A percentile compares a stretch with the other conserved stretches of the same genome.
phyloP scores from a whole-genome alignment of 2,888 invertebrate species.

The Thymelicus acteon region DNA sequence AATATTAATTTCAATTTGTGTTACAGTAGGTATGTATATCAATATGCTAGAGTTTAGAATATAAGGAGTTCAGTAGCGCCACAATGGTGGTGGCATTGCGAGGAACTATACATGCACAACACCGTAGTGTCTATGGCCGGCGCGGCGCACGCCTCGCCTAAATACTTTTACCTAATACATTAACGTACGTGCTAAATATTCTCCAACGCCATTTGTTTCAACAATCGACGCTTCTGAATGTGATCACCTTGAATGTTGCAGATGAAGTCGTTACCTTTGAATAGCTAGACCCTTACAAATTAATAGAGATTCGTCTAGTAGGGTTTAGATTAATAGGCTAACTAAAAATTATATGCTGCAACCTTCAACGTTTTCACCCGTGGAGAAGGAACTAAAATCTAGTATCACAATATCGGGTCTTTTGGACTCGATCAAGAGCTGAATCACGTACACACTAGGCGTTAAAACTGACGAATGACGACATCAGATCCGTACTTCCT shows the following conservation, averaged over 20 bases:
- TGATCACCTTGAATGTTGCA: constrained; percentile 63
- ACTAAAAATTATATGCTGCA: constrained; percentile 32
- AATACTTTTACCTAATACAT: constrained; percentile 72
- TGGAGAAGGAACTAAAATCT: constrained; percentile 84
- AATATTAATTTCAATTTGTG: constrained; percentile 73
- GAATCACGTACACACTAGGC: constrained; percentile 38
- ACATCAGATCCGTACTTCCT: constrained; percentile 33
- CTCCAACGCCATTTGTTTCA: constrained; percentile 75
- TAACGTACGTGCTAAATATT: constrained; percentile 73
- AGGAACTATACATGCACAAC: constrained; percentile 84
- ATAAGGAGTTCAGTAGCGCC: constrained; percentile 80
- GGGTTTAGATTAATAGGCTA: constrained; percentile 16
- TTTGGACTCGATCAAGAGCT: constrained; percentile 69
- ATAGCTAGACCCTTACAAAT: constrained; percentile 57
- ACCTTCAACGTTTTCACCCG: constrained; percentile 65
- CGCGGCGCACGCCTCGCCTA: constrained; percentile 68
- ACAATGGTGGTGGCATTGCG: constrained; percentile 78
- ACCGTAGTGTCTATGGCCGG: constrained; percentile 80
- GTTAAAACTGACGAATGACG: constrained; percentile 25
- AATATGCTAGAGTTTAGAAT: constrained; percentile 81
- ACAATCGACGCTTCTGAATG: constrained; percentile 61
- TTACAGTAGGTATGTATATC: constrained; percentile 59
- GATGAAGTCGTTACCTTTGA: constrained; percentile 41
- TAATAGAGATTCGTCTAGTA: constrained; percentile 61
- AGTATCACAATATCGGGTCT: constrained; percentile 84